Conservation (phyloP, 2,113 vertebrate genomes). For the Turdus rufiventris region DNA sequence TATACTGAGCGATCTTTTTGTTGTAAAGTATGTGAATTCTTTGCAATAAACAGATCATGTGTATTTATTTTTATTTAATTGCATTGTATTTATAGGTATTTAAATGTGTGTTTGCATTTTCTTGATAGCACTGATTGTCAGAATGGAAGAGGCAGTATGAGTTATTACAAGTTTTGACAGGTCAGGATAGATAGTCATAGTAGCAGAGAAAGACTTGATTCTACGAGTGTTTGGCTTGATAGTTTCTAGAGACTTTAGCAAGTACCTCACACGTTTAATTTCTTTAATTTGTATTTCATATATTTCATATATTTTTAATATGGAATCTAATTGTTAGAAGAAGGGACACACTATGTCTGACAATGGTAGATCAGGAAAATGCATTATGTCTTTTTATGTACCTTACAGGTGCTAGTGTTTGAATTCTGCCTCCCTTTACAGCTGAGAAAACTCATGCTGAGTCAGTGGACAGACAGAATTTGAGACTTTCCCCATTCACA, state of each 20-base stretch:
- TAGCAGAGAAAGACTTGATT: not conserved
- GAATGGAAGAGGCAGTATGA: not conserved
- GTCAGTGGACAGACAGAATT: not conserved
- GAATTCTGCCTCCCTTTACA: not conserved
- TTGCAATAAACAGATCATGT: not conserved
- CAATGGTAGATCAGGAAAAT: not conserved
- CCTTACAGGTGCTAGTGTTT: not conserved
- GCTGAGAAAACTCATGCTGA: not conserved
- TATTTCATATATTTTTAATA: not conserved
- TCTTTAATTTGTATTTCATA: not conserved
- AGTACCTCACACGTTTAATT: not conserved
- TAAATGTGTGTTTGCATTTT: not conserved
- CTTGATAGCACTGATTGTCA: not conserved
- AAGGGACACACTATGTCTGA: not conserved
- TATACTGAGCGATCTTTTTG: rapidly evolving
- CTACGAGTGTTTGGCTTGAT: not conserved
- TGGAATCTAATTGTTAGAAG: not conserved
- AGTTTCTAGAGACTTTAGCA: not conserved
- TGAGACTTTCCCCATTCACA: not conserved
- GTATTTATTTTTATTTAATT: not conserved
- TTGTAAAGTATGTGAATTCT: not conserved
- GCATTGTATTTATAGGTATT: not conserved
- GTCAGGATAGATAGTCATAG: not conserved
- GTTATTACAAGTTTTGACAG: not conserved
- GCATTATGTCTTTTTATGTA: not conserved